Evolutionary conservation across 2,797 vertebrate species (phyloP), one percentile per base, ranked within the genome.

Genomic region (Macrochelys suwanniensis): DNA sequence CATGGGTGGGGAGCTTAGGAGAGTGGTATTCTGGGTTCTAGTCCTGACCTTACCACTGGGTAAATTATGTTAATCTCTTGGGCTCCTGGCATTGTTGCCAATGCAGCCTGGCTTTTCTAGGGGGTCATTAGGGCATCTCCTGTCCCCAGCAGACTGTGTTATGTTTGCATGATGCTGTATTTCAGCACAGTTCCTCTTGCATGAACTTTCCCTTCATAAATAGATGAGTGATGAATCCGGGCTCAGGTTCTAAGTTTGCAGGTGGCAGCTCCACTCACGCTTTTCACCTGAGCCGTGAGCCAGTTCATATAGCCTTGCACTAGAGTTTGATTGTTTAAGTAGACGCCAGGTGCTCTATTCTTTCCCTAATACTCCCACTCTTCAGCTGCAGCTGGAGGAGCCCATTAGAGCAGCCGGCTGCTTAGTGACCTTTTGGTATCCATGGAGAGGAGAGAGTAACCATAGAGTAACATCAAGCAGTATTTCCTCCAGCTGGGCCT

Each of bases 231-330:
- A 94, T 65, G 61, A 88, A 77, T 92, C 12, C 2, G 4, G 65
- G 6, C 65, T 5, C 65, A 93, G 89, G 88, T 89, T 95, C 45
- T 65, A 80, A 92, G 87, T 90, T 89, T 94, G 85, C 82, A 94
- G 94, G 91, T 96, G 33, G 7, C 33, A 37, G 93, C 89, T 96
- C 50, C 1, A 0, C 54, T 61, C 0, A 68, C 76, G 50, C 78
- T 65, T 95, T 92, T 54, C 61, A 97, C 92, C 95, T 96, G 92
- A 87, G 93, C 93, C 94, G 92, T 94, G 77, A 81, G 84, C 92
- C 89, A 93, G 91, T 94, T 93, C 94, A 94, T 79, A 31, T 88
- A 85, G 93, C 87, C 9, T 53, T 83, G 86, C 47, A 74, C 71
- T 68, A 31, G 86, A 88, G 71, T 79, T 87, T 91, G 84, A 82